Evolutionary conservation across 53 echinoderm and acorn worm species (phyloP).

Genomic region (Patiria pectinifera): DNA sequence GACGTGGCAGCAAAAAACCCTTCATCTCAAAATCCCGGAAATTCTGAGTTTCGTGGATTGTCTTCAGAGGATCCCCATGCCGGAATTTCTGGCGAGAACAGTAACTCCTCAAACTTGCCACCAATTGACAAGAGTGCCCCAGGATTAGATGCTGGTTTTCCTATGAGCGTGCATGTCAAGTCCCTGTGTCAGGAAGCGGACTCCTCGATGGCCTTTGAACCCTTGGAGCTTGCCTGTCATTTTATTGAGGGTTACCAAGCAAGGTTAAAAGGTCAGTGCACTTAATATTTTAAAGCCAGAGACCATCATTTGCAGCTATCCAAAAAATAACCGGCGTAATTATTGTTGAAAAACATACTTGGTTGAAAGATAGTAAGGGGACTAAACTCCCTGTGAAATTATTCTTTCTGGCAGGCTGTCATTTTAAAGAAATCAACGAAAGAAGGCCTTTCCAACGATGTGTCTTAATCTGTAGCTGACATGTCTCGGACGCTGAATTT

Average conservation of each 20-base stretch:
- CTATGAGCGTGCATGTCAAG: slow-evolving; percentile 79
- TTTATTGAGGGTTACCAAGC: slow-evolving; percentile 76
- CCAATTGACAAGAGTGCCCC: not conserved
- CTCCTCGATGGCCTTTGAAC: slow-evolving; percentile 69
- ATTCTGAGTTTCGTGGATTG: too few species aligned
- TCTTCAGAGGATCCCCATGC: not conserved
- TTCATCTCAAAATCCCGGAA: not conserved
- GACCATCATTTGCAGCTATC: too few species aligned
- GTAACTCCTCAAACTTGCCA: too few species aligned
- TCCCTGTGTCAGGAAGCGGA: slow-evolving; percentile 39
- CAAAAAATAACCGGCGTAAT: too few species aligned
- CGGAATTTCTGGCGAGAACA: not conserved
- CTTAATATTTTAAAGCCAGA: not conserved
- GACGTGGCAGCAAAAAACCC: not conserved
- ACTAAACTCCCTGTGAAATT: too few species aligned
- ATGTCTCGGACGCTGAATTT: too few species aligned
- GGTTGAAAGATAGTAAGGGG: too few species aligned
- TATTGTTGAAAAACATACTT: too few species aligned
- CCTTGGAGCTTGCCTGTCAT: slow-evolving; percentile 91
- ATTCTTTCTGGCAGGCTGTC: too few species aligned
- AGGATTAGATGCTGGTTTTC: slow-evolving; percentile 68
- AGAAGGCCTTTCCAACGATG: too few species aligned
- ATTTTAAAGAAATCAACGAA: too few species aligned
- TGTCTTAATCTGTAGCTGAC: not conserved
- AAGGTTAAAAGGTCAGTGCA: slow-evolving; percentile 77